Conservation (phyloP, 1,140 invertebrate species). For the Tachypleus tridentatus region DNA sequence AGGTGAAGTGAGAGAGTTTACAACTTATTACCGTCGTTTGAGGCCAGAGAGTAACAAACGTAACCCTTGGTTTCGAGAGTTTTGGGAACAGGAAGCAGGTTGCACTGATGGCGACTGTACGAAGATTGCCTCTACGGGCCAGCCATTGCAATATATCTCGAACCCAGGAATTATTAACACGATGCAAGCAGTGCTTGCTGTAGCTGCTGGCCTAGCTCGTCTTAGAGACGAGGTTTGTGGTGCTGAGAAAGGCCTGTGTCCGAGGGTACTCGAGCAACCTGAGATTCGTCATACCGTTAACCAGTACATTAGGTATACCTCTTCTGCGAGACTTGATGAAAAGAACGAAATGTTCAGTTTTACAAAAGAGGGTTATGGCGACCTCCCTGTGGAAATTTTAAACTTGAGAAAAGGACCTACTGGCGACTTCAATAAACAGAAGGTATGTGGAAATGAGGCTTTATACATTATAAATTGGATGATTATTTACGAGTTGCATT, state of each 20-base stretch:
- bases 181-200: constrained; percentile 31
- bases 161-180: constrained; percentile 34
- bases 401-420: constrained; percentile 29
- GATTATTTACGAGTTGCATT: too few species aligned
- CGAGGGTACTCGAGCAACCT: constrained; percentile 28
- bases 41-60: constrained; percentile 29
- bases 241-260: constrained; percentile 27
- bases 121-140: constrained; percentile 2
- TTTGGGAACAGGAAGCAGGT: constrained; percentile 33
- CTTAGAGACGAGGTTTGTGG: constrained; percentile 27
- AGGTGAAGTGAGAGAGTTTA: constrained; percentile 24
- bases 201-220: constrained; percentile 28
- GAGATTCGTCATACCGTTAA: constrained; percentile 30
- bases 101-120: constrained; percentile 24
- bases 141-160: constrained; percentile 28
- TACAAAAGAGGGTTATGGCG: constrained; percentile 32
- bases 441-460: constrained; percentile 4
- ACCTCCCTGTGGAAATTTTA: constrained; percentile 34
- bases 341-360: constrained; percentile 30
- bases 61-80: constrained; percentile 37
- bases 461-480: too few species aligned
- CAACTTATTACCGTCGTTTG: constrained; percentile 26
- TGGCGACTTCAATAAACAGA: constrained; percentile 14
- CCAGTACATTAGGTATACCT: constrained; percentile 27
- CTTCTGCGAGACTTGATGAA: constrained; percentile 27